Base-by-base conservation (phyloP, 2,888 invertebrate species). In the Odontothrips loti region DNA sequence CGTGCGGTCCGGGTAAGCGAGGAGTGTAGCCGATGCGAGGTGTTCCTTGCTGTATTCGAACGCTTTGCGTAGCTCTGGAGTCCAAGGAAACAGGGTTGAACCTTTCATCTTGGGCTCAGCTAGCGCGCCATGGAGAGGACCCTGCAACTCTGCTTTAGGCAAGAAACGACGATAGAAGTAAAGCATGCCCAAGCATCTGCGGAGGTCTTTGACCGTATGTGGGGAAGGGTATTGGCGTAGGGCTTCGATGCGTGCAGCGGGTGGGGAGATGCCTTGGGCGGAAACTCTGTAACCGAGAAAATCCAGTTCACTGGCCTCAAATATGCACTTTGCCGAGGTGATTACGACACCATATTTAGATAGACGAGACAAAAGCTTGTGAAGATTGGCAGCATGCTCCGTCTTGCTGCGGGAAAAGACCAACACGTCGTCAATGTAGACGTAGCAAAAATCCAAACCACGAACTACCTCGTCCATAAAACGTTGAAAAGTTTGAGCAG, bases 391-490 rank as follows among this genome's bases (percentile, higher is more conserved):
- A 15, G 63, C 17, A 80, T 85, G 85, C 15, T 80, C 83, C 48
- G 63, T 81, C 15, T 17, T 51, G 68, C 78, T 47, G 4, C 48
- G 58, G 0, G 84, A 84, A 20, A 84, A 84, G 0, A 86, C 82
- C 8, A 86, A 82, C 17, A 86, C 83, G 81, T 86, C 86, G 81
- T 87, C 86, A 6, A 86, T 83, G 81, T 85, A 87, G 1, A 81
- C 80, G 80, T 83, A 85, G 12, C 83, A 81, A 80, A 85, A 84
- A 47, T 84, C 85, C 9, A 85, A 79, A 17, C 82, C 84, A 10
- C 81, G 75, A 15, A 27, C 23, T 6, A 79, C 78, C 58, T 80
- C 79, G 43, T 82, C 58, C 34, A 82, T 81, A 68, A 82, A 82
- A 9, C 81, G 51, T 80, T 82, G 83, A 48, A 86, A 86, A 1